Base-by-base conservation (phyloP, 2,113 vertebrate genomes). In the Gambusia affinis region DNA sequence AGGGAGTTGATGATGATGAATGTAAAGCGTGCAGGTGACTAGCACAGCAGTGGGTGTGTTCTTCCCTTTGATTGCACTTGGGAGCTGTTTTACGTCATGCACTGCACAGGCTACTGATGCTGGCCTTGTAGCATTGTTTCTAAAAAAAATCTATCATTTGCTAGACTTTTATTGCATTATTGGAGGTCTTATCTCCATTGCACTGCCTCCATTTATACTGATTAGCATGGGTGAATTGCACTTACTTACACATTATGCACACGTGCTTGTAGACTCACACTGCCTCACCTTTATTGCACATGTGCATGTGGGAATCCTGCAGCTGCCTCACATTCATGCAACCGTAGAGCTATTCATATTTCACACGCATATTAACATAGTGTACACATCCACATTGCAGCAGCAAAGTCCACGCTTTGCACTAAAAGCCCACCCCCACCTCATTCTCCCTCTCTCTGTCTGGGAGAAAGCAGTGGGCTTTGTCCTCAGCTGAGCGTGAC, bases 401-500 rank as follows among this genome's bases (percentile, higher is more conserved):
- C 83, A 84, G 65, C 47, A 88, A 79, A 85, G 86, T 80, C 70
- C 83, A 86, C 74, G 84, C 54, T 5, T 73, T 88, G 66, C 85
- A 80, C 72, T 81, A 72, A 72, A 60, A 79, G 71, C 83, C 64
- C 67, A 30, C 84, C 81, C 81, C 87, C 87, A 75, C 81, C 79
- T 61, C 70, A 6, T 57, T 57, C 8, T 57, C 22, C 17, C 51
- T 54, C 51, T 54, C 51, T 57, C 87, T 87, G 87, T 89, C 90
- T 91, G 85, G 70, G 78, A 88, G 87, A 89, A 91, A 86, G 85
- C 84, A 90, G 85, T 89, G 84, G 92, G 90, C 90, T 91, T 93
- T 93, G 92, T 93, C 92, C 91, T 92, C 91, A 92, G 92, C 85
- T 91, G 91, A 85, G 90, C 89, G 92, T 91, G 92, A 91, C 84